Conservation (phyloP, 2,888 invertebrate genomes). For the Scaptomyza flava region DNA sequence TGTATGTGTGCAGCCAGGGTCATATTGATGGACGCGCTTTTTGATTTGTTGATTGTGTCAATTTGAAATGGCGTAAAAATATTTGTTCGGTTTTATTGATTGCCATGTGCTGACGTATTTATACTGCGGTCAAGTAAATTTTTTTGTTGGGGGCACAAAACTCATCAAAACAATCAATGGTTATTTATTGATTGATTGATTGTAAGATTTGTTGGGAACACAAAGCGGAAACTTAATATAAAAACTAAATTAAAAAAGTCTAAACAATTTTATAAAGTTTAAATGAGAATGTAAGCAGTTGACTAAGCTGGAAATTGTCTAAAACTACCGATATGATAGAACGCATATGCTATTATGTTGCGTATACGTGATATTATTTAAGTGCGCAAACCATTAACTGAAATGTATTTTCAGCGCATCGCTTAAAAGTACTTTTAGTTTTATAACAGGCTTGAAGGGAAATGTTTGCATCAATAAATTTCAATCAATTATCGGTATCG, state of each 20-base stretch:
- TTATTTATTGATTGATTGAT: slow-evolving; percentile 50
- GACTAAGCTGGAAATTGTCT: not conserved
- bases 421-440: slow-evolving; percentile 24
- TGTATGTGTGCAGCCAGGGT: slow-evolving; percentile 28
- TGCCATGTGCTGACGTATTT: slow-evolving; percentile 35
- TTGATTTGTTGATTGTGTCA: slow-evolving; percentile 73
- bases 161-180: slow-evolving; percentile 34
- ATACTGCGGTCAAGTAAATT: slow-evolving; percentile 38
- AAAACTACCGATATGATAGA: not conserved
- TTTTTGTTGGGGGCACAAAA: slow-evolving; percentile 8
- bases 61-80: slow-evolving; percentile 52
- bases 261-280: not conserved
- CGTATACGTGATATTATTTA: slow-evolving; percentile 14
- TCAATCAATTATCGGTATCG: slow-evolving; percentile 32
- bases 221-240: not conserved
- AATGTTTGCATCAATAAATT: slow-evolving; percentile 31
- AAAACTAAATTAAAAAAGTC: slow-evolving; percentile 9
- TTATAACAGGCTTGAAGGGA: slow-evolving; percentile 25
- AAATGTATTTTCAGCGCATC: slow-evolving; percentile 22
- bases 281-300: not conserved
- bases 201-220: slow-evolving; percentile 4
- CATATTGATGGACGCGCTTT: slow-evolving; percentile 59
- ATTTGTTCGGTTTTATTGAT: slow-evolving; percentile 60
- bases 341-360: not conserved
- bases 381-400: slow-evolving; percentile 17